These are phyloP conservation scores for Drosophila hamatofila DNA, from an alignment of 2,888 invertebrate species.

Conservation along the genomic window DNA sequence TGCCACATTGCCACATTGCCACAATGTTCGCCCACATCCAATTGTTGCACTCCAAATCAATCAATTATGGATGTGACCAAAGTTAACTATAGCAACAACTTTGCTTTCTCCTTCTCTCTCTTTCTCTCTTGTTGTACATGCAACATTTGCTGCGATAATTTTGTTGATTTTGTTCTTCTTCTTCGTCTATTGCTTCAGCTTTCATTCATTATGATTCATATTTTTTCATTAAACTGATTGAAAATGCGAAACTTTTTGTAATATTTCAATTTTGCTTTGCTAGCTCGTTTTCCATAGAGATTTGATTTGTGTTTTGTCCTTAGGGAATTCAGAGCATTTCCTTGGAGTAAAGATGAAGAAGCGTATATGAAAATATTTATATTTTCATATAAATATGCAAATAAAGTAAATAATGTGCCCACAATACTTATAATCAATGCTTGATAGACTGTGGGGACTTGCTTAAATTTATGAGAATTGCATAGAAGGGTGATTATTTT, in stretches of 20 bases:
- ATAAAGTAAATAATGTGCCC: not conserved
- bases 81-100: conserved; percentile 51
- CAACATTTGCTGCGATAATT: conserved; percentile 5
- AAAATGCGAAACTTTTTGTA: conserved; percentile 1
- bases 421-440: not conserved
- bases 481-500: not conserved
- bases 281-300: not conserved
- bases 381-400: not conserved
- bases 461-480: not conserved
- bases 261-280: not conserved
- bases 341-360: not conserved
- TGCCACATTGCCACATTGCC: conserved; percentile 27
- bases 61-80: conserved; percentile 69
- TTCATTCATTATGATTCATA: conserved; percentile 7
- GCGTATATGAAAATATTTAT: not conserved
- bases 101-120: not conserved
- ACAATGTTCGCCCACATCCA: conserved; percentile 43
- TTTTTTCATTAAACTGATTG: conserved; percentile 34
- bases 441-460: not conserved
- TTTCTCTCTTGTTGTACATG: not conserved
- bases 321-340: not conserved
- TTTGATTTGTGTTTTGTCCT: not conserved
- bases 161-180: conserved; percentile 13
- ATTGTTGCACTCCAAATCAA: conserved; percentile 74
- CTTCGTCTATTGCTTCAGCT: not conserved